Base-by-base conservation (phyloP, 2,888 invertebrate genomes). In the Cartodere bifasciata region DNA sequence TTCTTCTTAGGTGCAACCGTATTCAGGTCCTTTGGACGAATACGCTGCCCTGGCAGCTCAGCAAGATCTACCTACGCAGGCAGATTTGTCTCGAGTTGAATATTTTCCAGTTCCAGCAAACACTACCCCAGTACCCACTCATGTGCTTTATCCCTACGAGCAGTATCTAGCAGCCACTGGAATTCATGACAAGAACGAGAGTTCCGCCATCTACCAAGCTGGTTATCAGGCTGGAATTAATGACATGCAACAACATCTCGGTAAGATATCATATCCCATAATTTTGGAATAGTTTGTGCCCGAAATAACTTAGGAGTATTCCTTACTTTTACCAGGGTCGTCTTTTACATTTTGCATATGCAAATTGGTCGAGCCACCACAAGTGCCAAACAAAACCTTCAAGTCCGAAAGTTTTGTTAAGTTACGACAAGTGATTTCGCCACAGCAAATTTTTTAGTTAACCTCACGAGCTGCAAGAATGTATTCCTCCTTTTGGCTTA, bases 61-160 rank as follows among this genome's bases (percentile, higher is more conserved):
- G 22, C 56, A 59, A 37, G 56, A 55, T 26, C 35, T 53, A 6
- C 42, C 47, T 20, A 33, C 46, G 26, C 55, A 53, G 35, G 45
- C 53, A 2, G 62, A 62, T 41, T 46, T 59, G 21, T 55, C 59
- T 10, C 47, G 61, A 29, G 59, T 63, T n/a, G 64, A 64, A 39
- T 64, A 63, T 39, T 63, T 62, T 41, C 56, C 60, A n/a, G 62
- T 62, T 29, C 61, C 62, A 7, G 48, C 58, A 6, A 46, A 47
- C 30, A 42, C 44, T 22, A 34, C 48, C n/a, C 56, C 55, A 43
- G 48, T 55, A 25, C 55, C 57, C 5, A 53, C 56, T 32, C 58
- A 57, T 38, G 47, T 58, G 23, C 42, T 58, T 23, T 58, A 57
- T 35, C 54, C 55, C 2, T 61, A 61, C 39, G 61, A 62, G 35